phyloP scores from a whole-genome alignment of 1,140 invertebrate genomes.

The Dendrolimus punctatus region DNA sequence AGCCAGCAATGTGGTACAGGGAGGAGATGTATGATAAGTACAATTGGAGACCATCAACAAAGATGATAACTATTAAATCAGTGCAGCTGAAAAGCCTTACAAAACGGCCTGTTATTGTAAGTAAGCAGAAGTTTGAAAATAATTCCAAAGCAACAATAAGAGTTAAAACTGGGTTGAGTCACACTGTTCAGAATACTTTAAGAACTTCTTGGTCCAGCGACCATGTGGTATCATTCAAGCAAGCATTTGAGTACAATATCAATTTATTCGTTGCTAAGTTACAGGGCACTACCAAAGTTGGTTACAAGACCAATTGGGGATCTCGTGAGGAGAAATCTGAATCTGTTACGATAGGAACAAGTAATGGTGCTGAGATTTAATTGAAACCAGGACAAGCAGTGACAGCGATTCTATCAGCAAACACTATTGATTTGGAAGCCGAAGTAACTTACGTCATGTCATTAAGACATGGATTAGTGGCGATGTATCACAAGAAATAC shows the following conservation, averaged over 20 bases:
- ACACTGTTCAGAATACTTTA: constrained; percentile 43
- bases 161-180: constrained; percentile 49
- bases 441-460: constrained; percentile 33
- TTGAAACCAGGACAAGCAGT: constrained; percentile 40
- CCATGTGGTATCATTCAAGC: constrained; percentile 26
- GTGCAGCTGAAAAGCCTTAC: constrained; percentile 25
- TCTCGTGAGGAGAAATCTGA: constrained; percentile 39
- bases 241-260: constrained; percentile 39
- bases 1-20: constrained; percentile 37
- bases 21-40: constrained; percentile 42
- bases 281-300: constrained; percentile 26
- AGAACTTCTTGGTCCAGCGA: constrained; percentile 36
- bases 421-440: constrained; percentile 33
- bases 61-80: constrained; percentile 37
- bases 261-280: constrained; percentile 33
- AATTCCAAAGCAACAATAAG: constrained; percentile 36
- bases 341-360: constrained; percentile 36
- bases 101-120: constrained; percentile 26
- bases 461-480: constrained; percentile 38
- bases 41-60: constrained; percentile 40
- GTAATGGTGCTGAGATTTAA: constrained; percentile 40
- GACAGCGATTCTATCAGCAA: constrained; percentile 40
- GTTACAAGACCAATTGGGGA: constrained; percentile 32
- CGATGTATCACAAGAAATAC: constrained; percentile 33
- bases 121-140: constrained; percentile 49